These are phyloP conservation scores for Scaptomyza parva DNA, from an alignment of 2,888 invertebrate species.

Conservation along the genomic window DNA sequence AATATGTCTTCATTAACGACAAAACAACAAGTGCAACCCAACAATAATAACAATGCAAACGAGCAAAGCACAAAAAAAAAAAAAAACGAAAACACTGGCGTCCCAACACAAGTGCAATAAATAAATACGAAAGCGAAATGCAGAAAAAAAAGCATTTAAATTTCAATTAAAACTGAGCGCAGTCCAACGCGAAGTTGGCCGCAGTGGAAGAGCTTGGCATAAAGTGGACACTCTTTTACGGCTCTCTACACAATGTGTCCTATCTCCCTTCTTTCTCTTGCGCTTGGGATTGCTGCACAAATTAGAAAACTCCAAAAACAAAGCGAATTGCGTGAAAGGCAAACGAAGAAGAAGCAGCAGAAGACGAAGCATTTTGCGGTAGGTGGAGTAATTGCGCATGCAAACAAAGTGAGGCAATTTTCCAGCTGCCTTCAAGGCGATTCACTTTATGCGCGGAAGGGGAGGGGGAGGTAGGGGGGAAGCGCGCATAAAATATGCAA, in stretches of 20 bases:
- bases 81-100: neutral
- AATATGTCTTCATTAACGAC: constrained; percentile 79
- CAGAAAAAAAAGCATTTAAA: constrained; percentile 72
- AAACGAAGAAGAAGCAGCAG: constrained; percentile 37
- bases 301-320: constrained; percentile 67
- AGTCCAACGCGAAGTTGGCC: constrained; percentile 39
- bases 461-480: neutral
- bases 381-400: constrained; percentile 60
- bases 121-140: constrained; percentile 68
- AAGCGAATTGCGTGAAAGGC: constrained; percentile 51
- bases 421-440: constrained; percentile 12
- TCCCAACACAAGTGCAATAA: constrained; percentile 51
- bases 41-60: constrained; percentile 62
- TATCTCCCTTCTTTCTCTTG: neutral
- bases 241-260: neutral
- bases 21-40: constrained; percentile 55
- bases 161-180: constrained; percentile 73
- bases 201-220: constrained; percentile 46
- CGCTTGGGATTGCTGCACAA: constrained; percentile 42
- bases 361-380: constrained; percentile 37
- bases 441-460: constrained; percentile 6
- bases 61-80: constrained; percentile 36
- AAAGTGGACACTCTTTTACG: constrained; percentile 50
- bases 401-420: constrained; percentile 63
- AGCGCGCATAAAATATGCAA: constrained; percentile 55